A percentile compares a stretch with the other conserved stretches of the same genome.
These are phyloP conservation scores for Brachionus asplanchnoidis DNA, from an alignment of 1,140 invertebrate genomes.

Conservation along the genomic window DNA sequence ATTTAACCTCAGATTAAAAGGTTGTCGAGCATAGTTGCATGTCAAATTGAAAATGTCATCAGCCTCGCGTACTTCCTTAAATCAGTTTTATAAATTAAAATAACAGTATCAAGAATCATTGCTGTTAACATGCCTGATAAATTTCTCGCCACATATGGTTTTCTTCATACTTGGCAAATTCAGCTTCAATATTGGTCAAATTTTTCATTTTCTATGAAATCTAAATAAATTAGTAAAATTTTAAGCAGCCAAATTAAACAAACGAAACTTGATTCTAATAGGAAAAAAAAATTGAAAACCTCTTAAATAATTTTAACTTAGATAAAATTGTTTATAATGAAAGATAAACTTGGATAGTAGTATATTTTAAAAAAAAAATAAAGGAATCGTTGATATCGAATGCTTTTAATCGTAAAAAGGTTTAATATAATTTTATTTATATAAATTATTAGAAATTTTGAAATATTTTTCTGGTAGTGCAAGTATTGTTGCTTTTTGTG, in stretches of 20 bases:
- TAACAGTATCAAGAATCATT: neutral
- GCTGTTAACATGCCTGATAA: neutral
- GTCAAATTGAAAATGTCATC: slow-evolving; percentile 35
- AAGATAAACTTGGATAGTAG: too few species aligned
- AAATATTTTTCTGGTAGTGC: neutral
- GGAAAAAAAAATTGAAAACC: too few species aligned
- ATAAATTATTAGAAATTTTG: neutral
- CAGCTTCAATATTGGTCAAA: neutral
- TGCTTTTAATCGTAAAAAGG: neutral
- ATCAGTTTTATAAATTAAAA: neutral
- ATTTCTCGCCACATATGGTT: slow-evolving; percentile 15
- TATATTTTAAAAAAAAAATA: neutral
- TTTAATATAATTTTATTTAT: neutral
- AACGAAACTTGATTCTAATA: neutral
- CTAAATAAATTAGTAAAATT: neutral
- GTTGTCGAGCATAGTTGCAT: slow-evolving; percentile 65
- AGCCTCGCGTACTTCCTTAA: neutral
- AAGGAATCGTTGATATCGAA: neutral
- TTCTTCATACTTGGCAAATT: slow-evolving; percentile 11
- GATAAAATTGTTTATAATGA: too few species aligned
- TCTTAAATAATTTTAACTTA: too few species aligned
- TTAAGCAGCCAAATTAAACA: neutral
- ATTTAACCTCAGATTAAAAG: slow-evolving; percentile 74
- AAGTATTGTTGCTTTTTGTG: neutral
- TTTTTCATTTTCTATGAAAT: neutral